Evolutionary conservation across 1,140 invertebrate genomes (phyloP), one percentile per base, ranked within the genome.

Genomic region (Lysiphlebus fabarum): DNA sequence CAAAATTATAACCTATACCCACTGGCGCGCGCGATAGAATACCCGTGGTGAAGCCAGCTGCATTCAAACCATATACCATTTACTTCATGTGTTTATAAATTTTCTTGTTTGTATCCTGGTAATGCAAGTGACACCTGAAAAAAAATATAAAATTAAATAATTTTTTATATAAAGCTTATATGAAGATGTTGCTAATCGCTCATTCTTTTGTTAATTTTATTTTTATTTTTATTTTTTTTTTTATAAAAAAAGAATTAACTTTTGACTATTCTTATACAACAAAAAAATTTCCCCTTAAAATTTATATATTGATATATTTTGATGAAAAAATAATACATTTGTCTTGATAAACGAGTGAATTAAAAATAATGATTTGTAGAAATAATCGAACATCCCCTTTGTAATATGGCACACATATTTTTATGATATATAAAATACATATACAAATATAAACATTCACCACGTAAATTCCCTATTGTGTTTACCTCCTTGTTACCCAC

Each of bases 341-440:
- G 72, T 77, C 74, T 77, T 77, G 73, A 77, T 75, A 72, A 76
- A 74, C 67, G 68, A 70, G 75, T 71, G 77, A 79, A 79, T 79
- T 79, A 79, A 79, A 79, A 79, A 75, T 79, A 79, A 79, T 79
- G 77, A 79, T 79, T 78, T 77, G 77, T 78, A 77, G 76, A 79
- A 79, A 79, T 77, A 75, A 75, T 76, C 8, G n/a, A 17, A 54
- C 11, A 41, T 74, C 60, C 63, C 69, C 70, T 49, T 38, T 37
- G 26, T 10, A 34, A 33, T 55, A 10, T 40, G 33, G 43, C 4
- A 1, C 47, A n/a, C 47, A 37, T 9, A 26, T 38, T 50, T 65
- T 59, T 60, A 40, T 36, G 17, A 33, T 43, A 63, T 47, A 47
- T 26, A 11, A n/a, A 7, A 9, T 47, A 14, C 12, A n/a, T 47